Evolutionary conservation across 2,113 vertebrate genomes (phyloP), one percentile per base, ranked within the genome.

Genomic region (Eleginops maclovinus): DNA sequence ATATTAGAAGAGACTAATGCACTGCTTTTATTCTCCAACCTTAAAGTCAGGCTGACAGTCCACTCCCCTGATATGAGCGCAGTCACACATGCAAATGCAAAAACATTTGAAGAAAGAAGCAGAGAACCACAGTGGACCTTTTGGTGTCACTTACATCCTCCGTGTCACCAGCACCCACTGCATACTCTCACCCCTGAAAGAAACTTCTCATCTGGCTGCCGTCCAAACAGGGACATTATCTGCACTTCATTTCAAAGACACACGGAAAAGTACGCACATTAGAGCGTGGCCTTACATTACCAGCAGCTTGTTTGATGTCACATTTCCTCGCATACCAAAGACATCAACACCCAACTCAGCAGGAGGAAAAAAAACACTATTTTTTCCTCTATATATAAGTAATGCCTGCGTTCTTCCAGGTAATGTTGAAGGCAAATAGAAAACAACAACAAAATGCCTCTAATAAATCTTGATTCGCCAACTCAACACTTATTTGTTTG

Each of bases 401-500:
- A 58, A 53, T 40, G 50, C n/a, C 36, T 21, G 44, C 36, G 58
- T 70, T 83, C 72, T 84, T 69, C 28, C 28, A 66, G 80, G 80
- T 80, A 67, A 87, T 74, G 62, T 72, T 88, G 54, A 11, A 4
- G 31, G 21, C 2, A 14, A 80, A 72, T 53, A 75, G 67, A 67
- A 66, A 79, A 77, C 47, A 63, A 70, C 75, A 82, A 72, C 60
- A 76, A 77, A 84, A 80, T 50, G 59, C 19, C 36, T 72, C 72
- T 83, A 86, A 93, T 90, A 90, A 90, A 94, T 93, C 84, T 87
- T 72, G 64, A 93, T 94, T 92, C 92, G 62, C 75, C 54, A 26
- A 68, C 69, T 64, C 73, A 10, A 9, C 15, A 10, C 69, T 88
- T 65, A 59, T 91, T 91, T 89, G 77, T 86, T 89, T 87, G 78